A percentile compares a stretch with the other conserved stretches of the same genome.
These are phyloP conservation scores for Phortica magna DNA, from an alignment of 2,888 invertebrate species.

Conservation along the genomic window DNA sequence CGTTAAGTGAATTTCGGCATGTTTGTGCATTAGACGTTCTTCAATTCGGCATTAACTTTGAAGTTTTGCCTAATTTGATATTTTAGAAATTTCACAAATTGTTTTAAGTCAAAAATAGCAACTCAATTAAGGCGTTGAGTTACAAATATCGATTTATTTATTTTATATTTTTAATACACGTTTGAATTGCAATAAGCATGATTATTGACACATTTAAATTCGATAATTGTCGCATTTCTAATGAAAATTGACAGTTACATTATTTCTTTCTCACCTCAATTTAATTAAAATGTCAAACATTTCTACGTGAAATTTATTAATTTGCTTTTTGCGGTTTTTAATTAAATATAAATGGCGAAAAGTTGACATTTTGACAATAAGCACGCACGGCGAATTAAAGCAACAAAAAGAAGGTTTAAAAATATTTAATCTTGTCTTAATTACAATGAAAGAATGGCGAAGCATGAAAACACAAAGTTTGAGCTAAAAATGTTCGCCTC, in stretches of 20 bases:
- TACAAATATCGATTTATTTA: too few species aligned
- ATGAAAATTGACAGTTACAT: conserved; percentile 63
- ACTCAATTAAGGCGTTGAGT: too few species aligned
- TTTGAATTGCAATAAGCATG: too few species aligned
- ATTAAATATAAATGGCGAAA: conserved; percentile 3
- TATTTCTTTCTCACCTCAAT: conserved; percentile 44
- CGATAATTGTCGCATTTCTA: conserved; percentile 52
- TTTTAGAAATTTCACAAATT: too few species aligned
- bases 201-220: not conserved
- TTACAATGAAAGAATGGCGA: conserved; percentile 1
- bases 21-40: too few species aligned
- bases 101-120: too few species aligned
- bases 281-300: conserved; percentile 46
- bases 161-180: too few species aligned
- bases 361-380: conserved; percentile 6
- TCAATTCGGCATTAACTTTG: too few species aligned
- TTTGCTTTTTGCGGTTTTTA: conserved; percentile 19
- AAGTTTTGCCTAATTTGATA: too few species aligned
- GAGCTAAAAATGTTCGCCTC: conserved; percentile 2
- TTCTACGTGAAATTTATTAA: conserved; percentile 52
- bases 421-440: conserved; percentile 17
- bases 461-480: conserved; percentile 22
- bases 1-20: too few species aligned
- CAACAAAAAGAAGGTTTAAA: not conserved
- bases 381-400: not conserved